phyloP scores from a whole-genome alignment of 2,888 invertebrate genomes.

The Pollenia labialis region DNA sequence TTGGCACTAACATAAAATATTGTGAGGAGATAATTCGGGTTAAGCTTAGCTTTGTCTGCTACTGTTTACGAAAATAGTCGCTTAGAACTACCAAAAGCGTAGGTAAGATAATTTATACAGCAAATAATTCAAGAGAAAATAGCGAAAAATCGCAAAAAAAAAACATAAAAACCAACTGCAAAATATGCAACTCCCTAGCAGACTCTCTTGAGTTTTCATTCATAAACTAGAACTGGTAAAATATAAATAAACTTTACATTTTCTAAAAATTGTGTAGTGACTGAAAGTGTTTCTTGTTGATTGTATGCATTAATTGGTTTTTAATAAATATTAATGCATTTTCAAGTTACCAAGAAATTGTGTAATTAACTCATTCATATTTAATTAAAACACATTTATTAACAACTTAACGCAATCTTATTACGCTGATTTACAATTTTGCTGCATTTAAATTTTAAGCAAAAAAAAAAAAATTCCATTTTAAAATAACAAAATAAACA shows the following conservation, averaged over 20 bases:
- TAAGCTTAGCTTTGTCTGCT: too few relatives aligned
- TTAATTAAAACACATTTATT: constrained; percentile 64
- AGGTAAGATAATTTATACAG: too few relatives aligned
- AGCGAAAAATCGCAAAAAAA: too few relatives aligned
- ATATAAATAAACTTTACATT: neutral
- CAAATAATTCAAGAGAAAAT: too few relatives aligned
- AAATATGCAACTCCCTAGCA: too few relatives aligned
- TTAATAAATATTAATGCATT: constrained; percentile 63
- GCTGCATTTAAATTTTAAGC: constrained; percentile 48
- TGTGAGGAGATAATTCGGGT: too few relatives aligned
- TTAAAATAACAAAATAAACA: neutral
- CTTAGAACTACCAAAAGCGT: too few relatives aligned
- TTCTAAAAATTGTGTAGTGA: constrained; percentile 35
- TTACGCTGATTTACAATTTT: constrained; percentile 32
- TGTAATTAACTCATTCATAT: constrained; percentile 51
- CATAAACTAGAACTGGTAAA: too few relatives aligned
- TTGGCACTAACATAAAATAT: too few relatives aligned
- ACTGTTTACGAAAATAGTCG: too few relatives aligned
- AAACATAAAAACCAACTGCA: too few relatives aligned
- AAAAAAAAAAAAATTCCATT: neutral
- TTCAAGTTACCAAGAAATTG: constrained; percentile 50
- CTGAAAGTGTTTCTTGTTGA: constrained; percentile 10
- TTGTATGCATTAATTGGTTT: constrained; percentile 28
- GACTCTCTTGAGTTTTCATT: too few relatives aligned
- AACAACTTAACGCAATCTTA: constrained; percentile 52